Conservation (phyloP, 2,888 invertebrate genomes). For the Octonoba sinensis region DNA sequence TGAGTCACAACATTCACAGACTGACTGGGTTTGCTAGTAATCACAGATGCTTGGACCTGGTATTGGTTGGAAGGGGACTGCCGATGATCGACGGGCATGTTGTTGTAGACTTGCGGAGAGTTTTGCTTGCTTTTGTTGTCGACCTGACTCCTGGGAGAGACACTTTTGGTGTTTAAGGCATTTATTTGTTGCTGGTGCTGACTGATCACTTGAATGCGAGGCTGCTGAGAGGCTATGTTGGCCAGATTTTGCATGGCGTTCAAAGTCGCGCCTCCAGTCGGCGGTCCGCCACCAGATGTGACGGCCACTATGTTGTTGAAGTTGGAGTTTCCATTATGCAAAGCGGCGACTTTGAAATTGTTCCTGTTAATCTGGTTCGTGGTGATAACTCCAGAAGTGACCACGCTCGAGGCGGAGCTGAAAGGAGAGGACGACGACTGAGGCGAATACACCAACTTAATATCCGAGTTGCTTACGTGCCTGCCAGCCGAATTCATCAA, state of each 20-base stretch:
- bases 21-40: conserved; percentile 43
- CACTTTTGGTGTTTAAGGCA: conserved; percentile 42
- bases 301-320: conserved; percentile 38
- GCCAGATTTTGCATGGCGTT: conserved; percentile 69
- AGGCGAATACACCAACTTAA: conserved; percentile 65
- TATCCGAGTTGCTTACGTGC: conserved; percentile 52
- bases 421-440: conserved; percentile 48
- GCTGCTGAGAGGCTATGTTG: conserved; percentile 69
- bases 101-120: conserved; percentile 4
- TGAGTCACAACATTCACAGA: conserved; percentile 65
- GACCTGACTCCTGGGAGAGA: conserved; percentile 28
- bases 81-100: conserved; percentile 16
- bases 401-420: conserved; percentile 29
- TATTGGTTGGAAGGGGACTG: conserved; percentile 53
- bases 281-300: conserved; percentile 48
- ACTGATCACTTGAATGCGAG: conserved; percentile 67
- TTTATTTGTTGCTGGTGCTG: conserved; percentile 18
- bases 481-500: conserved; percentile 46
- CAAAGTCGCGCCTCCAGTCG: conserved; percentile 44
- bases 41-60: conserved; percentile 55
- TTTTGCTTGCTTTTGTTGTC: conserved; percentile 48
- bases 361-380: conserved; percentile 30
- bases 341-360: conserved; percentile 46
- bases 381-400: conserved; percentile 44
- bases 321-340: conserved; percentile 50